phyloP scores from a whole-genome alignment of 2,113 vertebrate species.

The Hemiscyllium ocellatum region DNA sequence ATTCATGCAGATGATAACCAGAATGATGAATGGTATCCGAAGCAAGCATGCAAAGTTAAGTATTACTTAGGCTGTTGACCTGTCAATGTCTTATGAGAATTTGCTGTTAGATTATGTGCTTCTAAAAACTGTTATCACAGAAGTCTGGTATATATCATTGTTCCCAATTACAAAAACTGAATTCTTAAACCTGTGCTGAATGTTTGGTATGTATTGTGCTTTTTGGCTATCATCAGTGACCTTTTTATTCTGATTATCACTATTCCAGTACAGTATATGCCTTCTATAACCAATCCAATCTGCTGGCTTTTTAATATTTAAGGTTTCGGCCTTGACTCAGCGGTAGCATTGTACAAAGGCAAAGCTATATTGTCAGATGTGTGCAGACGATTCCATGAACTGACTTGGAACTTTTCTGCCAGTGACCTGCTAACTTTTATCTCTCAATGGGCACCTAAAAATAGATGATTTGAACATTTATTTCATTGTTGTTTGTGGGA shows the following conservation, averaged over 20 bases:
- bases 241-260: neutral
- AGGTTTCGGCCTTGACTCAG: neutral
- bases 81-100: neutral
- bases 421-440: neutral
- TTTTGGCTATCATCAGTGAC: neutral
- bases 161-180: neutral
- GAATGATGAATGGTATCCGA: neutral
- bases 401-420: neutral
- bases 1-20: slow-evolving; percentile 12
- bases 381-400: neutral
- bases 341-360: neutral
- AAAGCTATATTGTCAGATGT: neutral
- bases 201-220: neutral
- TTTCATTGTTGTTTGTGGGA: neutral
- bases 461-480: neutral
- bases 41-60: slow-evolving; percentile 11
- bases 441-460: neutral
- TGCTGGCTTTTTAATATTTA: neutral
- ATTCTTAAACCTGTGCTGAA: neutral
- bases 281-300: too few species aligned
- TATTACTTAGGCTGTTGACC: neutral
- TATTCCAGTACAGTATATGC: neutral
- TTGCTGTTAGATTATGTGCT: neutral
- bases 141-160: neutral
- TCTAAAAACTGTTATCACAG: neutral